A percentile compares a stretch with the other conserved stretches of the same genome.
These are phyloP conservation scores for Ametastegia equiseti DNA, from an alignment of 2,888 invertebrate species.

Conservation along the genomic window DNA sequence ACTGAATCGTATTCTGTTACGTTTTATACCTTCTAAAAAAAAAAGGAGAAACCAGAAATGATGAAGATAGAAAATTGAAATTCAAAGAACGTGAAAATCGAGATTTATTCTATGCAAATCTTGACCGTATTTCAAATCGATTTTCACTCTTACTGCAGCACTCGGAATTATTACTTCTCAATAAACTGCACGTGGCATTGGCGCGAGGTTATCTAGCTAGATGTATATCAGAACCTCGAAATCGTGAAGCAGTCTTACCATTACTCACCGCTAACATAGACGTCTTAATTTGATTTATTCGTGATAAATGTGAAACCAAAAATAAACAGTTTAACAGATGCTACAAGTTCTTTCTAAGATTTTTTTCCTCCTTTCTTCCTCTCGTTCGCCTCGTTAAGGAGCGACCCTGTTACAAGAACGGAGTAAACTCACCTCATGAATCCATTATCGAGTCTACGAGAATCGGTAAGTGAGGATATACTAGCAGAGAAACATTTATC, in stretches of 20 bases:
- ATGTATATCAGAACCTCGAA: not conserved
- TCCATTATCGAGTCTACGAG: not conserved
- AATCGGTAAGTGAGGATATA: constrained; percentile 5
- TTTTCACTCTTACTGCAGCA: not conserved
- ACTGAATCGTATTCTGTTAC: too few species aligned
- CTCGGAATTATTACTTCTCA: not conserved
- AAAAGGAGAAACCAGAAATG: too few species aligned
- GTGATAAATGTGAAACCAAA: not conserved
- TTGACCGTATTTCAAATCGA: not conserved
- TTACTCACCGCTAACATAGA: not conserved
- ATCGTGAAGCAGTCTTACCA: not conserved
- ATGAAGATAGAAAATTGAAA: too few species aligned
- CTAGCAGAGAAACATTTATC: not conserved
- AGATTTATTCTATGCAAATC: not conserved
- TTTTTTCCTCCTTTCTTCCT: too few species aligned
- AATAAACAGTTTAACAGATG: not conserved
- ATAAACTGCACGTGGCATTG: not conserved
- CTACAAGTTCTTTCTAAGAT: not conserved
- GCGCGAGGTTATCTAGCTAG: not conserved
- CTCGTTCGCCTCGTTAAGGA: not conserved
- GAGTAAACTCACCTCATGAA: constrained; percentile 12
- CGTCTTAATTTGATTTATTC: not conserved
- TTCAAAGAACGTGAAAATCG: not conserved
- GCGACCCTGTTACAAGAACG: not conserved
- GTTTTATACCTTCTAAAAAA: too few species aligned